Base-by-base conservation (phyloP, 2,797 vertebrate species). In the Poeciliopsis turneri region DNA sequence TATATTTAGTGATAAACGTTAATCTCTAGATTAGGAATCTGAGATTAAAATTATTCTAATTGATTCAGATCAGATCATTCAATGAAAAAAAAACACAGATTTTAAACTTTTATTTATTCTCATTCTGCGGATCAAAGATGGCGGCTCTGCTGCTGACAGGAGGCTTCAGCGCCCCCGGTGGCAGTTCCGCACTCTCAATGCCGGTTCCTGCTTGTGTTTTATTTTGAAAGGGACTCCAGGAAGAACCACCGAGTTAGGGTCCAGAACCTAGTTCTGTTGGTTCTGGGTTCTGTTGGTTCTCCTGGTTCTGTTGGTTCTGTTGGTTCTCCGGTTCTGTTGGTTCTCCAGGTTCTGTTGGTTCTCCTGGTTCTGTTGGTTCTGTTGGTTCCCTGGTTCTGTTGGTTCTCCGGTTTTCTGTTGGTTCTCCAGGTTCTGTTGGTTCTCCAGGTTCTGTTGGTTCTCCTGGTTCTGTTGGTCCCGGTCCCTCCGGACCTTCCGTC, bases 401-500 rank as follows among this genome's bases (percentile, higher is more conserved):
- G 8, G 9, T 41, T 9, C 1, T 39, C 4, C 23, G 4, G 36
- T 1, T 57, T 41, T 51, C 47, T 49, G 18, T 7, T 49, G 0
- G 41, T 41, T 10, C 41, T 41, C 41, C 41, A 0, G 39, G 41
- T 43, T 43, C 9, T 43, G 41, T 8, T 41, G 41, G 8, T 41
- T 9, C 41, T 41, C 41, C 41, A 41, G 9, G 8, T 43, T 43
- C 41, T 43, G 41, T 10, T 43, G 41, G 41, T 41, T 9, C 8
- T 41, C 8, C 41, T 2, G 41, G 41, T 72, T 25, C 36, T 30
- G 55, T 0, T 30, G 25, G 2, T 15, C 2, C 1, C n/a, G 12
- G 2, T 49, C 41, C 11, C 4, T 20, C 39, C 0, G 59, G 18
- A 1, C 5, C 28, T 11, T 3, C 30, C 0, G 28, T 0, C 1